Evolutionary conservation across 2,888 invertebrate genomes (phyloP).

Genomic region (Drosophila subsilvestris): DNA sequence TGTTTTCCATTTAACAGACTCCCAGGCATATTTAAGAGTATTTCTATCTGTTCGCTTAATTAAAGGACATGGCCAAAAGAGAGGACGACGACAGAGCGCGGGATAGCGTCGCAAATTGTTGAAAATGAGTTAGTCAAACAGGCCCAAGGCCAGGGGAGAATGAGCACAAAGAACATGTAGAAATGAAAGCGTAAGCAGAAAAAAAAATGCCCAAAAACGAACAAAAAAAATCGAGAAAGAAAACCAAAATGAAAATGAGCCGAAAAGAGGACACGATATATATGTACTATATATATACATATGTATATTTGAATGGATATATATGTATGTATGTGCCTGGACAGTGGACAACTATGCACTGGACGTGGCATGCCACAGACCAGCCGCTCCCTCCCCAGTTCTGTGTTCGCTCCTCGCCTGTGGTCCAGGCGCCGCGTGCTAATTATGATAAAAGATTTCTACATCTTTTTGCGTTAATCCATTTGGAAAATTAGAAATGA

Average conservation of each 20-base stretch:
- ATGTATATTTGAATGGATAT: conserved; percentile 10
- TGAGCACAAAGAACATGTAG: conserved; percentile 28
- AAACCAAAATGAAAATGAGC: conserved; percentile 48
- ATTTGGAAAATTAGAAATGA: conserved; percentile 83
- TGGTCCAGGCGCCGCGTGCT: conserved; percentile 67
- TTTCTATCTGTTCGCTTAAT: conserved; percentile 74
- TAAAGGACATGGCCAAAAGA: conserved; percentile 53
- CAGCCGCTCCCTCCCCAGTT: conserved; percentile 4
- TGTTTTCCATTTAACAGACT: conserved; percentile 58
- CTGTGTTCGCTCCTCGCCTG: conserved; percentile 44
- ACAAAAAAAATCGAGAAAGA: conserved; percentile 37
- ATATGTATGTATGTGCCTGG: conserved; percentile 12
- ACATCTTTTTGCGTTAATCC: conserved; percentile 82
- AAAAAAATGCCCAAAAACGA: conserved; percentile 47
- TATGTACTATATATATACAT: not conserved
- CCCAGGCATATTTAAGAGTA: conserved; percentile 63
- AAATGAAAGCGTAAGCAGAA: conserved; percentile 51
- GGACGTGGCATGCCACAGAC: not conserved
- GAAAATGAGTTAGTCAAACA: conserved; percentile 79
- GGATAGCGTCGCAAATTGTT: conserved; percentile 63
- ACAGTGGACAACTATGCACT: conserved; percentile 69
- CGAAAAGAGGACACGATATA: conserved; percentile 34
- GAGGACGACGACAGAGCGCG: not conserved
- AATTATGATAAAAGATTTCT: conserved; percentile 83
- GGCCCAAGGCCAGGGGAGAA: conserved; percentile 68